phyloP scores from a whole-genome alignment of 2,113 vertebrate species.

The Tetrao urogallus region DNA sequence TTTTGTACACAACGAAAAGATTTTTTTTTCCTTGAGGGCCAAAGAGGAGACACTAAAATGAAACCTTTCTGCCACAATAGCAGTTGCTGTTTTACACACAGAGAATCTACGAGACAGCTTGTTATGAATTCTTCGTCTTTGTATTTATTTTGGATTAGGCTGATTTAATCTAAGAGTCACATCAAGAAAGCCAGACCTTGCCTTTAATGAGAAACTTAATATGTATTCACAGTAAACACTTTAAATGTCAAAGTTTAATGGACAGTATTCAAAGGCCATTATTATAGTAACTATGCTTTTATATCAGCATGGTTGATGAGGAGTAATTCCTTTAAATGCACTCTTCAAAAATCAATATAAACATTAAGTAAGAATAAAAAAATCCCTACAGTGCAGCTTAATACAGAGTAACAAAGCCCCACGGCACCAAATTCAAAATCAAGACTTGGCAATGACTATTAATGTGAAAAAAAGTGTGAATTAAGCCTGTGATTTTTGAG shows the following conservation, averaged over 20 bases:
- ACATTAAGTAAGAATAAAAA: background rate
- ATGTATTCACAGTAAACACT: constrained; percentile 70
- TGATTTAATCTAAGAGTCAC: constrained; percentile 69
- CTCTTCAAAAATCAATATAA: constrained; percentile 24
- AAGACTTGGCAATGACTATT: background rate
- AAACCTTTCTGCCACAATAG: constrained; percentile 48
- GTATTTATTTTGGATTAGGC: constrained; percentile 75
- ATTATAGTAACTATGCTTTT: constrained; percentile 52
- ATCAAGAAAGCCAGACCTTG: constrained; percentile 62
- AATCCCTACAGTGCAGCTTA: background rate
- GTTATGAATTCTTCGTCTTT: constrained; percentile 58
- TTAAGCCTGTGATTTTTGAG: background rate
- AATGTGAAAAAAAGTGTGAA: background rate
- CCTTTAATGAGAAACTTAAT: constrained; percentile 72
- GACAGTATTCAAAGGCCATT: constrained; percentile 49
- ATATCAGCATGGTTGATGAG: constrained; percentile 7
- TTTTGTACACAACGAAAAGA: constrained; percentile 75
- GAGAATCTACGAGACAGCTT: background rate
- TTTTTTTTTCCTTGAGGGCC: constrained; percentile 23
- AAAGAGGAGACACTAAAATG: constrained; percentile 55
- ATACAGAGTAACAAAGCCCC: background rate
- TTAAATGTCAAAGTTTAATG: constrained; percentile 66
- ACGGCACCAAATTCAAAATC: background rate
- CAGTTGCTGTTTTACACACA: constrained; percentile 42
- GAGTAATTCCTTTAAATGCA: constrained; percentile 41